Evolutionary conservation across 2,888 invertebrate genomes (phyloP).

Genomic region (Saturnia pavonia): DNA sequence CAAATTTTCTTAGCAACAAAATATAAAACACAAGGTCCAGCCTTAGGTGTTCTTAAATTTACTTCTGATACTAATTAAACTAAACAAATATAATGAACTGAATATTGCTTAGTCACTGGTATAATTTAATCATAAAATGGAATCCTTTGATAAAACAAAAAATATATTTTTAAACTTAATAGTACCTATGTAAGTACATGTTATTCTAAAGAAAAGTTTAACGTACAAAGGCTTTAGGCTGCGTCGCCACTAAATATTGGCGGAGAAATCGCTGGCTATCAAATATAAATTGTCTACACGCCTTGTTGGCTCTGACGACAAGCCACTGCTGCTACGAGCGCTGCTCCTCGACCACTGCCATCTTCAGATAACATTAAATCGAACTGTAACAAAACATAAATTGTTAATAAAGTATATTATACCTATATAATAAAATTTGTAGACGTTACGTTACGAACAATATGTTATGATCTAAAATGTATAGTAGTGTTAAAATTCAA

Average conservation of each 20-base stretch:
- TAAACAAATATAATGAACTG: neutral
- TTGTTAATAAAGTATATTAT: neutral
- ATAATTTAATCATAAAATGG: neutral
- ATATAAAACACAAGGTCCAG: constrained; percentile 15
- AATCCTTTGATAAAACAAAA: neutral
- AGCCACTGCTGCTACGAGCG: constrained; percentile 96
- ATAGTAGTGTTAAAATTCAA: too few species aligned
- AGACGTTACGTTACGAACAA: too few species aligned
- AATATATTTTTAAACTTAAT: neutral
- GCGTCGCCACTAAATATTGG: constrained; percentile 16
- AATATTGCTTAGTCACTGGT: neutral
- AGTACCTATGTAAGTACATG: neutral
- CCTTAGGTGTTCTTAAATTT: constrained; percentile 9
- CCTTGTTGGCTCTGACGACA: constrained; percentile 77
- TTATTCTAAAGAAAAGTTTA: neutral
- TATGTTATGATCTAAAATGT: too few species aligned
- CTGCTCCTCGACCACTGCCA: constrained; percentile 98
- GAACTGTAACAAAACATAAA: constrained; percentile 82
- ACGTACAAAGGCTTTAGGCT: constrained; percentile 11
- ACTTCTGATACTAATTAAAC: constrained; percentile 1
- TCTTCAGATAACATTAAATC: constrained; percentile 97
- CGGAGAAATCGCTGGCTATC: constrained; percentile 41
- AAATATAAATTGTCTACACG: constrained; percentile 37
- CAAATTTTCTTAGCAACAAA: neutral
- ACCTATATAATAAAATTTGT: neutral